A percentile compares a stretch with the other conserved stretches of the same genome.
phyloP scores from a whole-genome alignment of 2,888 invertebrate genomes.

The Troides aeacus region DNA sequence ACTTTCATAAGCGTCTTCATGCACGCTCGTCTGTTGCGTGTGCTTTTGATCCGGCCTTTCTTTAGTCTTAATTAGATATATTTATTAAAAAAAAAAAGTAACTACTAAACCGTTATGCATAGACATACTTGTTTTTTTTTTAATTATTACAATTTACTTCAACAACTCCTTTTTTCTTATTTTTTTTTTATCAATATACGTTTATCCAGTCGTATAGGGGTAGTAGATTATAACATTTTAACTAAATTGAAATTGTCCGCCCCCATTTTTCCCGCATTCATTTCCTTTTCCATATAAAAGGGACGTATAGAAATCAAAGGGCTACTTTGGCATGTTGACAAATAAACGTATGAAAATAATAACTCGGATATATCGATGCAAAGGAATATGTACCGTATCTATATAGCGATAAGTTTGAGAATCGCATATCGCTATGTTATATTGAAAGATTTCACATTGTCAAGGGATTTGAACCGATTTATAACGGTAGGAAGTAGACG shows the following conservation, averaged over 20 bases:
- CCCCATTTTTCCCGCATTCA: slow-evolving; percentile 46
- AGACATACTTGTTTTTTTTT: too few relatives aligned
- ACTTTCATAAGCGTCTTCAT: too few relatives aligned
- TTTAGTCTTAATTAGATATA: too few relatives aligned
- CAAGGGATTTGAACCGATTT: slow-evolving; percentile 71
- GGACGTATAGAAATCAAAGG: slow-evolving; percentile 70
- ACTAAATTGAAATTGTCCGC: slow-evolving; percentile 59
- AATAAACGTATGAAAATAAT: slow-evolving; percentile 67
- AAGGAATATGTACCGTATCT: slow-evolving; percentile 31
- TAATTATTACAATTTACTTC: too few relatives aligned
- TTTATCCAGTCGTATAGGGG: not conserved
- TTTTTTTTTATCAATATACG: too few relatives aligned
- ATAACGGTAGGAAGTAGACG: slow-evolving; percentile 58
- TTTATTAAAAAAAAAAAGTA: too few relatives aligned
- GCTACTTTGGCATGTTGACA: slow-evolving; percentile 76
- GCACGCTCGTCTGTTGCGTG: too few relatives aligned
- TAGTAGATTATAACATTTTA: slow-evolving; percentile 38
- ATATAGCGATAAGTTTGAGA: slow-evolving; percentile 31
- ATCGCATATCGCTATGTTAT: slow-evolving; percentile 23
- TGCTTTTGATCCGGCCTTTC: too few relatives aligned
- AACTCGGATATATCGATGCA: slow-evolving; percentile 37
- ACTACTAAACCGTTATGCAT: too few relatives aligned
- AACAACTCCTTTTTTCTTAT: too few relatives aligned
- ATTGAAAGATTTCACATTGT: slow-evolving; percentile 61
- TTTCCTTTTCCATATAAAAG: slow-evolving; percentile 57